Evolutionary conservation across 2,113 vertebrate species (phyloP).

Genomic region (Chauna torquata): DNA sequence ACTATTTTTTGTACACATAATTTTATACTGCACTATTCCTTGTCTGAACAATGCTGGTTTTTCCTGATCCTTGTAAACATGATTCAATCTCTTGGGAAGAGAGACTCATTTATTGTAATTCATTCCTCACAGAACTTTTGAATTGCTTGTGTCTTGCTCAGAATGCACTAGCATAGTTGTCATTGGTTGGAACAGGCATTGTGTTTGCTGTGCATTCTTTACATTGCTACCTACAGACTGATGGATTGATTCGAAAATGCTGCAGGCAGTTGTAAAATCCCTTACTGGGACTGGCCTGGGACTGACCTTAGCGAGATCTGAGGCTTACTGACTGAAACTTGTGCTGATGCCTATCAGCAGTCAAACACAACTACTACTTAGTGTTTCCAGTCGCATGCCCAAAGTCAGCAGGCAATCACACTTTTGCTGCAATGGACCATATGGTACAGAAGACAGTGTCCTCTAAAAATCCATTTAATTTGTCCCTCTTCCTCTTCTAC

Average conservation of each 20-base stretch:
- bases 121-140: not conserved
- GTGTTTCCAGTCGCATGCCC: not conserved
- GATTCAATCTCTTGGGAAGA: not conserved
- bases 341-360: not conserved
- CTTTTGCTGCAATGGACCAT: not conserved
- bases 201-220: slow-evolving; percentile 22
- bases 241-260: slow-evolving; percentile 50
- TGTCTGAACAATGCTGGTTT: not conserved
- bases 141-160: slow-evolving; percentile 3
- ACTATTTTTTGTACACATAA: not conserved
- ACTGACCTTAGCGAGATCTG: not conserved
- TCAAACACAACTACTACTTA: not conserved
- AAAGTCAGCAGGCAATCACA: not conserved
- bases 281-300: not conserved
- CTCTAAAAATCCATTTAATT: not conserved
- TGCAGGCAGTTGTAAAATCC: slow-evolving; percentile 41
- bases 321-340: not conserved
- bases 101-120: not conserved
- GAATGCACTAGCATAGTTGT: not conserved
- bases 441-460: not conserved
- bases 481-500: not conserved
- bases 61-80: not conserved
- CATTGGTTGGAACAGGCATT: not conserved
- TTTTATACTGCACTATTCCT: not conserved
- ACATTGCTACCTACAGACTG: slow-evolving; percentile 28